Base-by-base conservation (phyloP, 2,113 vertebrate species). In the Lethenteron camtschaticum region DNA sequence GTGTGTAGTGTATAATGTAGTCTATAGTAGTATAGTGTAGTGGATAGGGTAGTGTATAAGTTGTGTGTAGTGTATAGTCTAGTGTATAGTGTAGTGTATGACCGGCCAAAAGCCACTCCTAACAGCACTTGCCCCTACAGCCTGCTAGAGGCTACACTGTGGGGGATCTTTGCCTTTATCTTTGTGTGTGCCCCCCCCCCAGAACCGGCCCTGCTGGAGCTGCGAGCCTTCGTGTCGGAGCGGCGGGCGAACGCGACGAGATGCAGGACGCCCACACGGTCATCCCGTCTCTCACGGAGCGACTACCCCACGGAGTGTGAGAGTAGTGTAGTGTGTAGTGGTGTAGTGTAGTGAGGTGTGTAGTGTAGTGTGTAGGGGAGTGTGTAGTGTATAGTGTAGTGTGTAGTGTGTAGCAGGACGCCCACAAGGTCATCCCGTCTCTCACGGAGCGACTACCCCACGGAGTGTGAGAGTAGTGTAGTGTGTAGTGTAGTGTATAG, bases 211-310 rank as follows among this genome's bases (percentile, higher is more conserved):
- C 3, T 88, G 59, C 78, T 90, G 1, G 76, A 76, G 24, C 73
- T 97, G 73, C 86, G 79, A 69, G 91, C 86, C 71, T 92, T 82
- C 0, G 86, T 88, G 73, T 87, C 91, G 1, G 87, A 90, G 68
- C 78, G 89, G 41, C 85, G 85, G 94, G 94, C 0, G 94, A 97
- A 75, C 79, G 94, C 24, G 90, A 95, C 9, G 91, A 97, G 77
- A 92, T 97, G 88, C 91, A 97, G 81, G 94, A 97, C 6, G 89
- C 90, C 56, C 89, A 97, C 0, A 82, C 92, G 55, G 79, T 92
- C 75, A 76, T 89, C 41, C 41, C 41, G 6, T 41, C 41, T 41
- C 41, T 41, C 41, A 41, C 41, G 41, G 57, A 84, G 87, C 0
- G 84, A 95, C 71, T 83, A 94, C 76, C 85, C 78, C 0, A 69